Conservation (phyloP, 2,888 invertebrate genomes). For the Nebria brevicollis region DNA sequence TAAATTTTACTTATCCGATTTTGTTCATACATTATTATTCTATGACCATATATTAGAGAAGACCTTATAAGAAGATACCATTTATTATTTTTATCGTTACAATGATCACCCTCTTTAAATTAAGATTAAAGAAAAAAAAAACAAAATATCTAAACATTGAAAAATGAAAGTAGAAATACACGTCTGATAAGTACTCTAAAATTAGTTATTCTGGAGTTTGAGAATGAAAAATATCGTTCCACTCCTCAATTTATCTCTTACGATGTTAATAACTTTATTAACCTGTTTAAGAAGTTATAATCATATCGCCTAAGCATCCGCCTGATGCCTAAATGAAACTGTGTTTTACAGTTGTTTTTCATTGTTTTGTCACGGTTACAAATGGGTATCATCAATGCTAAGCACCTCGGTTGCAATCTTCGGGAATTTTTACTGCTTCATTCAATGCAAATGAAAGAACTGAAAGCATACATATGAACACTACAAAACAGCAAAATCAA, state of each 20-base stretch:
- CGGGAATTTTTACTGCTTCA: background rate
- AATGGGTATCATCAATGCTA: conserved; percentile 11
- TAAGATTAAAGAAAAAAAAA: background rate
- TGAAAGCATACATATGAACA: background rate
- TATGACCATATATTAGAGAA: too few relatives aligned
- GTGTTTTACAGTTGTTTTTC: background rate
- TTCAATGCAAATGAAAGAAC: background rate
- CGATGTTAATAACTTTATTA: conserved; percentile 9
- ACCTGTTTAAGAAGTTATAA: conserved; percentile 21
- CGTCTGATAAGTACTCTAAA: background rate
- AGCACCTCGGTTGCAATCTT: background rate
- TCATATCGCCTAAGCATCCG: background rate
- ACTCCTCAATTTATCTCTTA: background rate
- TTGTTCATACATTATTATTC: background rate
- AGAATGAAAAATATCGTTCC: background rate
- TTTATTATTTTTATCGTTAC: too few relatives aligned
- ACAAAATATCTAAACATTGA: background rate
- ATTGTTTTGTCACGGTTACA: background rate
- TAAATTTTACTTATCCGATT: background rate
- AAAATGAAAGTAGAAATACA: background rate
- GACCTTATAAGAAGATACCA: too few relatives aligned
- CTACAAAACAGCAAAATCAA: background rate
- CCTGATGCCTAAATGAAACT: background rate
- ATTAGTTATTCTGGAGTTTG: background rate
- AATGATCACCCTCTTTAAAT: background rate